Percentiles rank a stretch among this genome's conserved stretches.
These are phyloP conservation scores for Dioctria rufipes DNA, from an alignment of 2,888 invertebrate genomes.

Conservation along the genomic window DNA sequence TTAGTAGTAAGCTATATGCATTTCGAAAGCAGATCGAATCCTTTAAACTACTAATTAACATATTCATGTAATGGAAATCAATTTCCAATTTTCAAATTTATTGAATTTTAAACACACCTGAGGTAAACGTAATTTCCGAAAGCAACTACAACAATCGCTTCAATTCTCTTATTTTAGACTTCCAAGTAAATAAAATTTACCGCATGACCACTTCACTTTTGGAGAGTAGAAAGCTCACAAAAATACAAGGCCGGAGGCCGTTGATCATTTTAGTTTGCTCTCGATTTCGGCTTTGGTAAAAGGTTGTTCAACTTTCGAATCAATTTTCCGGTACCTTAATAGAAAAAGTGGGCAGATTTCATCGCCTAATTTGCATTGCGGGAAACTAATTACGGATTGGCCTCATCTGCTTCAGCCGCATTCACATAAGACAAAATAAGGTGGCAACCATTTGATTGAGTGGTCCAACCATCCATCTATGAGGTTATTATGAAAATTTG, in stretches of 20 bases:
- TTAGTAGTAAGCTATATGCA: too few species aligned
- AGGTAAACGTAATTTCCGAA: slow-evolving; percentile 10
- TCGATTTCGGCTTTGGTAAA: slow-evolving; percentile 18
- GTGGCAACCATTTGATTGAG: slow-evolving; percentile 24
- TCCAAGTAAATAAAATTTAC: background rate
- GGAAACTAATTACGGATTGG: slow-evolving; percentile 40
- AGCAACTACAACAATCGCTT: background rate
- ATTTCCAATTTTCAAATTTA: slow-evolving; percentile 11
- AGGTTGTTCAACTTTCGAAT: slow-evolving; percentile 52
- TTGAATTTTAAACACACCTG: background rate
- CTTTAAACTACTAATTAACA: slow-evolving; percentile 29
- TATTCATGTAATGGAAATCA: slow-evolving; percentile 39
- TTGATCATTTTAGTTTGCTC: slow-evolving; percentile 9
- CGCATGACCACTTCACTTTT: slow-evolving; percentile 1
- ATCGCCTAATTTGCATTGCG: slow-evolving; percentile 49
- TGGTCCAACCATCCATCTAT: slow-evolving; percentile 2
- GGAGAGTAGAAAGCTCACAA: background rate
- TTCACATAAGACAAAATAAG: slow-evolving; percentile 1
- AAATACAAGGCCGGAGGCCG: background rate
- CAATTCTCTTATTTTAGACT: background rate
- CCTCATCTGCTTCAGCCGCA: background rate
- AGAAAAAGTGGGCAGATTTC: slow-evolving; percentile 47
- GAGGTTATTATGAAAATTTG: slow-evolving; percentile 44
- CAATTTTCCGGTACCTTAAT: slow-evolving; percentile 37
- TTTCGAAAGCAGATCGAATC: slow-evolving; percentile 39